These are phyloP conservation scores for Dorcus parallelipipedus DNA, from an alignment of 2,888 invertebrate species.

Conservation along the genomic window DNA sequence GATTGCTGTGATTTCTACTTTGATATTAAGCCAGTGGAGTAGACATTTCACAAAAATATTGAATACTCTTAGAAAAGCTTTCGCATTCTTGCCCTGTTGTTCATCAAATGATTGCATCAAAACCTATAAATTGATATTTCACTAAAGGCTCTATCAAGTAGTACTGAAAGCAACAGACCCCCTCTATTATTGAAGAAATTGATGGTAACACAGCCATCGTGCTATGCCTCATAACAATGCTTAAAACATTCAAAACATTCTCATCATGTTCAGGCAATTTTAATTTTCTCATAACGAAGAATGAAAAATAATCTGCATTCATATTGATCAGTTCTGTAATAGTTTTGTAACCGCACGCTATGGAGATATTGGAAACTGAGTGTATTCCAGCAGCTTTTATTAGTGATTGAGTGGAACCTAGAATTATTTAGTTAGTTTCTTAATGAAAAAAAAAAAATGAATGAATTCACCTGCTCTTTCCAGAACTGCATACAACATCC, in stretches of 20 bases:
- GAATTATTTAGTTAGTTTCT: constrained; percentile 6
- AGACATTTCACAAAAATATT: constrained; percentile 64
- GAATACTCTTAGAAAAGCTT: constrained; percentile 68
- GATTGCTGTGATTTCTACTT: constrained; percentile 29
- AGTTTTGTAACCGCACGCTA: constrained; percentile 54
- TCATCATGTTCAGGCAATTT: constrained; percentile 61
- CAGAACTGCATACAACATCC: constrained; percentile 64
- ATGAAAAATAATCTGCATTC: constrained; percentile 73
- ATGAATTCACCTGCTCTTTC: constrained; percentile 63
- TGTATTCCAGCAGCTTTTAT: constrained; percentile 61
- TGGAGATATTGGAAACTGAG: constrained; percentile 57
- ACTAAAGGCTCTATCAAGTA: neutral
- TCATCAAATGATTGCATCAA: constrained; percentile 60
- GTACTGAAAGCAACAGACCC: constrained; percentile 53
- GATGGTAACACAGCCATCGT: constrained; percentile 61
- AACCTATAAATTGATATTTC: constrained; percentile 46
- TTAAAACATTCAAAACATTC: constrained; percentile 67
- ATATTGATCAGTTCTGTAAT: constrained; percentile 61
- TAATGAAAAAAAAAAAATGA: neutral
- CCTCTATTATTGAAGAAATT: constrained; percentile 65
- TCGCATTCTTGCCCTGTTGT: constrained; percentile 56
- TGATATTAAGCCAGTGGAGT: constrained; percentile 54
- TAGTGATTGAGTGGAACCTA: constrained; percentile 64
- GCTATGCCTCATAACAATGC: constrained; percentile 69
- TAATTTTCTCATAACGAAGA: constrained; percentile 63